phyloP scores from a whole-genome alignment of 2,113 vertebrate species.

The Pomatorhinus ruficollis region DNA sequence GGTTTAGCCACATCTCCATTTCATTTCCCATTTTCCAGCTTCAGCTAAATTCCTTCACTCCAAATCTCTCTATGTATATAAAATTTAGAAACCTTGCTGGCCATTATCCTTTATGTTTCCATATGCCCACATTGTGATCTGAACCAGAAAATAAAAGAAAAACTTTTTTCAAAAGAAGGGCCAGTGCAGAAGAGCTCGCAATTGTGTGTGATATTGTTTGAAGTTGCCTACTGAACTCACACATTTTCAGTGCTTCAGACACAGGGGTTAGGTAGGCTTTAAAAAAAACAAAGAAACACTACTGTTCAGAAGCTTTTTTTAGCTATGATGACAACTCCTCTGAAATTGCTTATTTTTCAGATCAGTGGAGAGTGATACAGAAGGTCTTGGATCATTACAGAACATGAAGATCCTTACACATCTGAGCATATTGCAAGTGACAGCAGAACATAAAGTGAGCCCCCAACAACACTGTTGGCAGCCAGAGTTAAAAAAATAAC shows the following conservation, averaged over 20 bases:
- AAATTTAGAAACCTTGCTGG: background rate
- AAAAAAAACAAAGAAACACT: background rate
- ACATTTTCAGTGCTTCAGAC: slow-evolving; percentile 4
- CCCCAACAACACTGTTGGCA: background rate
- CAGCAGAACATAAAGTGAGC: slow-evolving; percentile 37
- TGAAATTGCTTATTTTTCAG: slow-evolving; percentile 76
- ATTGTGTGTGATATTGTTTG: slow-evolving; percentile 6
- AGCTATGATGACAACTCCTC: slow-evolving; percentile 60
- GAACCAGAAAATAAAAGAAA: slow-evolving; percentile 44
- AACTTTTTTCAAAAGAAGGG: slow-evolving; percentile 15
- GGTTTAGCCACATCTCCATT: background rate
- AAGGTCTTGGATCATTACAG: slow-evolving; percentile 61
- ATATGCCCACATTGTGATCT: background rate
- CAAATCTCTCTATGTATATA: background rate
- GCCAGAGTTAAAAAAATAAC: slow-evolving; percentile 38
- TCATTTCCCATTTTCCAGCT: background rate
- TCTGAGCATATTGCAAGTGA: slow-evolving; percentile 46
- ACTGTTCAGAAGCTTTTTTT: slow-evolving; percentile 45
- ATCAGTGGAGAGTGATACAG: slow-evolving; percentile 63
- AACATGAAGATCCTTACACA: slow-evolving; percentile 62
- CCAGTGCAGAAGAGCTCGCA: background rate
- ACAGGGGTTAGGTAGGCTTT: slow-evolving; percentile 31
- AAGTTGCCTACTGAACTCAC: slow-evolving; percentile 54
- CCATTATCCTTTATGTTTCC: background rate
- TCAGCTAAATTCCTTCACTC: background rate